Conservation (phyloP, 2,797 vertebrate species). For the Chromobotia macracanthus region DNA sequence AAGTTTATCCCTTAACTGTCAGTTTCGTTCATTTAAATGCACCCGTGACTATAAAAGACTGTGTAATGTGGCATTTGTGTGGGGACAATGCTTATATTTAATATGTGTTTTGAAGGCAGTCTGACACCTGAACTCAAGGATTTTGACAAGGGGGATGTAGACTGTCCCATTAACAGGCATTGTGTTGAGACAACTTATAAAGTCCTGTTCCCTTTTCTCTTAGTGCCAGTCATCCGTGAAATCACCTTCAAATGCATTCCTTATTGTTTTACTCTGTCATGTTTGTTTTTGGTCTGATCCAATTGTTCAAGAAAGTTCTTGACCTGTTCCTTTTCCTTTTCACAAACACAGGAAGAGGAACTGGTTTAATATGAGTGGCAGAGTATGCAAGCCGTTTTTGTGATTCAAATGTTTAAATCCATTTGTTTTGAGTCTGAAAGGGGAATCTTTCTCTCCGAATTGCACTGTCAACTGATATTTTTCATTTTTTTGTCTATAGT, state of each 20-base stretch:
- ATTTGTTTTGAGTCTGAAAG: background rate
- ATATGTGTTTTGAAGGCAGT: conserved; percentile 21
- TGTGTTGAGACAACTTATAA: conserved; percentile 23
- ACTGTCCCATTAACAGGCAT: conserved; percentile 33
- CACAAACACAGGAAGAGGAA: background rate
- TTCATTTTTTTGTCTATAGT: too few species aligned
- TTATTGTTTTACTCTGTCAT: conserved; percentile 4
- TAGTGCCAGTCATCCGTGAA: conserved; percentile 38
- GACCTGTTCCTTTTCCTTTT: background rate
- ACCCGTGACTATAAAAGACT: background rate
- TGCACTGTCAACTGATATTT: too few species aligned
- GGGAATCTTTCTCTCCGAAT: too few species aligned
- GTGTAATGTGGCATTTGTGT: conserved; percentile 8
- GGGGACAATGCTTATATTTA: conserved; percentile 5
- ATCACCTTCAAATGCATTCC: conserved; percentile 13
- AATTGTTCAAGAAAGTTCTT: conserved; percentile 6
- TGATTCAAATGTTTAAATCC: background rate
- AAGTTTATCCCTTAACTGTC: background rate
- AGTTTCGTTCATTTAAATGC: conserved; percentile 5
- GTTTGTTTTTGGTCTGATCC: conserved; percentile 17
- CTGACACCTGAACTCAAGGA: conserved; percentile 21
- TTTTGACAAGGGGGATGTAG: conserved; percentile 1
- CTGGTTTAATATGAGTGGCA: background rate
- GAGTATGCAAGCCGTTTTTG: background rate
- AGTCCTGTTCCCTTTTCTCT: conserved; percentile 31